phyloP scores from a whole-genome alignment of 2,888 invertebrate genomes.

The Papilio protenor region DNA sequence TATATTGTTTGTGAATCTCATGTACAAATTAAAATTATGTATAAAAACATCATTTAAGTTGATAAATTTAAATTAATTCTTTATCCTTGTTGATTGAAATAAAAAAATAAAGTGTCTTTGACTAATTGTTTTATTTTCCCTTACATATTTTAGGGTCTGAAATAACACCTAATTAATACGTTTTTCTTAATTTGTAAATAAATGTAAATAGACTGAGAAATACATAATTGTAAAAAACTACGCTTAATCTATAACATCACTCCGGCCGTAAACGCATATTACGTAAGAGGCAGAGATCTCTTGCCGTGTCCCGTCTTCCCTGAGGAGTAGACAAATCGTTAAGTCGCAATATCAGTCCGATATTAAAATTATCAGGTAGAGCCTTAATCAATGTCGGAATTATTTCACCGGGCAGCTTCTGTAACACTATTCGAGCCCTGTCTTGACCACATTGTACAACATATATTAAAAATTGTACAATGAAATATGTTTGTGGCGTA shows the following conservation, averaged over 20 bases:
- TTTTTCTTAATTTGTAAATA: slow-evolving; percentile 8
- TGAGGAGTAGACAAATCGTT: slow-evolving; percentile 90
- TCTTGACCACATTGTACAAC: slow-evolving; percentile 91
- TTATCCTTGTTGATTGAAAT: slow-evolving; percentile 47
- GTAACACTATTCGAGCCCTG: slow-evolving; percentile 87
- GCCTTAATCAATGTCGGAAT: slow-evolving; percentile 92
- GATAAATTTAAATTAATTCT: slow-evolving; percentile 36
- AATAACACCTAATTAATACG: background rate
- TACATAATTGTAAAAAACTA: slow-evolving; percentile 4
- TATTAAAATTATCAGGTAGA: slow-evolving; percentile 90
- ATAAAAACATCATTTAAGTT: slow-evolving; percentile 41
- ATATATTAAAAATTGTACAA: slow-evolving; percentile 90
- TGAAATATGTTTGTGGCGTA: slow-evolving; percentile 93
- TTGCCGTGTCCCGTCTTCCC: slow-evolving; percentile 93
- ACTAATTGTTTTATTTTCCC: slow-evolving; percentile 50
- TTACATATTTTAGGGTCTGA: background rate
- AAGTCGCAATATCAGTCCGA: slow-evolving; percentile 88
- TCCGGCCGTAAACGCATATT: slow-evolving; percentile 89
- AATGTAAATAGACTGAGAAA: slow-evolving; percentile 15
- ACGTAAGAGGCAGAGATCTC: slow-evolving; percentile 93
- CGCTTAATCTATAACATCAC: slow-evolving; percentile 51
- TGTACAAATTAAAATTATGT: slow-evolving; percentile 28
- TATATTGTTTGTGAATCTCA: slow-evolving; percentile 9
- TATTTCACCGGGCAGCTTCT: slow-evolving; percentile 89
- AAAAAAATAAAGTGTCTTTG: slow-evolving; percentile 47